Percentiles rank a stretch among this genome's conserved stretches.
phyloP scores from a whole-genome alignment of 2,113 vertebrate genomes.

The Bombycilla garrulus region DNA sequence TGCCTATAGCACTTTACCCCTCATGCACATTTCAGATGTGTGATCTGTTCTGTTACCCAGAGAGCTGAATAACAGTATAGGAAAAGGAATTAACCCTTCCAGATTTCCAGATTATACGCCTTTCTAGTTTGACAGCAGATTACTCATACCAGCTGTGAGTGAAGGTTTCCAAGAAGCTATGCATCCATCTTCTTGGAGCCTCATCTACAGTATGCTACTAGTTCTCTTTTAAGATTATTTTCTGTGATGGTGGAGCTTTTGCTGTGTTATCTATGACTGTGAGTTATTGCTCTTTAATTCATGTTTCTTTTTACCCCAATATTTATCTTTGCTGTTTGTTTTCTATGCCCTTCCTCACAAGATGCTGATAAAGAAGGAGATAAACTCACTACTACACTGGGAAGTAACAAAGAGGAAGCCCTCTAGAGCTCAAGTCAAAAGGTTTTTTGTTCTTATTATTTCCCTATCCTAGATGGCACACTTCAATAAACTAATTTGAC shows the following conservation, averaged over 20 bases:
- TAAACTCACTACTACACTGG: not conserved
- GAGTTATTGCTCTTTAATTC: not conserved
- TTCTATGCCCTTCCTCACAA: not conserved
- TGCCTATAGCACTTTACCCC: not conserved
- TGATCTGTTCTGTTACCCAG: not conserved
- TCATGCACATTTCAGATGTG: not conserved
- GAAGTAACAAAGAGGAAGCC: not conserved
- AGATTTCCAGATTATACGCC: not conserved
- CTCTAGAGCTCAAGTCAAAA: not conserved
- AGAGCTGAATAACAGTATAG: not conserved
- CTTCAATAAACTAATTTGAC: not conserved
- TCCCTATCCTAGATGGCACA: not conserved
- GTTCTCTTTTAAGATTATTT: not conserved
- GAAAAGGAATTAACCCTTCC: constrained; percentile 5
- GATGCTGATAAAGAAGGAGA: not conserved
- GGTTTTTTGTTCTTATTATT: not conserved
- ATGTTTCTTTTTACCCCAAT: not conserved
- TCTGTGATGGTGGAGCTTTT: not conserved
- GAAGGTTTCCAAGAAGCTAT: not conserved
- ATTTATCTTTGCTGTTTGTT: not conserved
- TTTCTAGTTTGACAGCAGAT: not conserved
- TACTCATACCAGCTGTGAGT: not conserved
- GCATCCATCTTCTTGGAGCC: not conserved
- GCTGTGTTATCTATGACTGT: not conserved
- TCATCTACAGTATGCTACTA: not conserved